Base-by-base conservation (phyloP, 2,888 invertebrate genomes). In the Strigamia maritima region DNA sequence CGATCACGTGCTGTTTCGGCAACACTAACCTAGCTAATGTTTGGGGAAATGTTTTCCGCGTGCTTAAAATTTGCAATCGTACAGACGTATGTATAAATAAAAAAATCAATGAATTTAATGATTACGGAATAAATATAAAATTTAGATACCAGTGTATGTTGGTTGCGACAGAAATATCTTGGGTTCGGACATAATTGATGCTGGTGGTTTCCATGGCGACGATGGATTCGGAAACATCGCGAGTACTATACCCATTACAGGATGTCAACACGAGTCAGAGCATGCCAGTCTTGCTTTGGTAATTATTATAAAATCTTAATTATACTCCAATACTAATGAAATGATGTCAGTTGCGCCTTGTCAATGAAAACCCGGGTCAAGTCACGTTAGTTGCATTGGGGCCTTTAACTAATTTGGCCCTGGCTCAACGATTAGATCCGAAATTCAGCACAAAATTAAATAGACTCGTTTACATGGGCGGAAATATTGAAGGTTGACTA, bases 351-450 rank as follows among this genome's bases (percentile, higher is more conserved):
- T 2, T 70, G 28, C 26, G 28, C 2, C 28, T 70, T 0, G 81
- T 81, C 8, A 80, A 81, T 40, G 65, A 82, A 26, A 60, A 82
- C 70, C 82, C 81, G 0, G 84, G 84, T 8, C 84, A 86, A 80
- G 82, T 86, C 31, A 84, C 84, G 2, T 81, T 86, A 6, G 84
- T 86, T 10, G 84, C 85, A 6, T 77, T 86, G 4, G 87, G 86
- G 2, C 87, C 87, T 0, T 81, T 87, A 65, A 87, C 87, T 6
- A 87, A 88, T 80, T 79, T 88, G 6, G 87, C 87, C 0, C 75
- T 87, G 65, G 87, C 87, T 3, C 81, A 86, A 49, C 84, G 85
- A 65, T 82, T 87, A 76, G 86, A 87, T 80, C 85, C 86, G 10
- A 81, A 82, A 1, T 85, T 88, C 79, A 84, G 84, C 6, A 12